Conservation (phyloP, 2,113 vertebrate genomes). For the Pseudorhombus dupliciocellatus region DNA sequence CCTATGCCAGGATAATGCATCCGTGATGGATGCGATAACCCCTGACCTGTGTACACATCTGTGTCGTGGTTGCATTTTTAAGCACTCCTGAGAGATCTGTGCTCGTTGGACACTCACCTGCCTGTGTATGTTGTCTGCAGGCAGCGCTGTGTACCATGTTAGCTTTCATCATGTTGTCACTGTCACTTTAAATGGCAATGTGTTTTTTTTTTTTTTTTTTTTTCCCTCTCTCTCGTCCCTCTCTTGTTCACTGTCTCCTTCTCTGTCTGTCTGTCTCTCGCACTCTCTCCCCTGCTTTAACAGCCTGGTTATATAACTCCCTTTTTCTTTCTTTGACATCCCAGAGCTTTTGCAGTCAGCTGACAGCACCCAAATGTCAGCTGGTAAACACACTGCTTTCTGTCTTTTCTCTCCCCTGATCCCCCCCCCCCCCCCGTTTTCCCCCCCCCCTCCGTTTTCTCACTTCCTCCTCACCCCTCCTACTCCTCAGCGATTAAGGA, state of each 20-base stretch:
- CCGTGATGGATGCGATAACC: conserved; percentile 52
- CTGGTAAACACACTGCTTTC: conserved; percentile 76
- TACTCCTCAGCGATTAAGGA: conserved; percentile 76
- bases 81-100: conserved; percentile 25
- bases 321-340: conserved; percentile 73
- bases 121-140: conserved; percentile 33
- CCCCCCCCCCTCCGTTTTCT: not conserved
- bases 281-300: conserved; percentile 62
- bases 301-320: conserved; percentile 77
- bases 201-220: conserved; percentile 33
- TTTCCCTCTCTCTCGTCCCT: conserved; percentile 35
- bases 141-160: conserved; percentile 37
- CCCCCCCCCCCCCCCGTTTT: conserved; percentile 11
- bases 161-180: conserved; percentile 60
- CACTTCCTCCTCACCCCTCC: conserved; percentile 50
- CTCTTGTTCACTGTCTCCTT: conserved; percentile 36
- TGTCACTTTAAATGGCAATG: conserved; percentile 70
- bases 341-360: conserved; percentile 76
- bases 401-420: conserved; percentile 59
- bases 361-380: conserved; percentile 78
- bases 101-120: conserved; percentile 38
- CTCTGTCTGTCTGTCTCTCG: conserved; percentile 36
- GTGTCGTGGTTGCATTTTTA: conserved; percentile 43
- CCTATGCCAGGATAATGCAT: conserved; percentile 38
- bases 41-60: conserved; percentile 48